These are phyloP conservation scores for Mustela nigripes DNA, from an alignment of 2,113 vertebrate species.

Conservation along the genomic window DNA sequence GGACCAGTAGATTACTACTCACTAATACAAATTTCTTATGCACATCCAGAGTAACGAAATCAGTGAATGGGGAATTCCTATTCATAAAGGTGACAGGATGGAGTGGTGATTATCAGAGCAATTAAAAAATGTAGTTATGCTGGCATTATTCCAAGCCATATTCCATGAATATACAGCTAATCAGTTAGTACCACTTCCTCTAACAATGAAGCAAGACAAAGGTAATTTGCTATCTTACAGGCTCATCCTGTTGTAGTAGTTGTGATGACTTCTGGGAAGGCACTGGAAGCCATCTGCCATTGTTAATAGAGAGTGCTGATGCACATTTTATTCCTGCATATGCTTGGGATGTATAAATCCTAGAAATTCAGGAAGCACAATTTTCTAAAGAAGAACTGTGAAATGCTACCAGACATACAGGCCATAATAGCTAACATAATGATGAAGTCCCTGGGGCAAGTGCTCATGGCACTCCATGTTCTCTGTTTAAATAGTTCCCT, in stretches of 20 bases:
- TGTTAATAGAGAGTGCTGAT: background rate
- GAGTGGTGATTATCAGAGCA: background rate
- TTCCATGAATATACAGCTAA: background rate
- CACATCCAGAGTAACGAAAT: background rate
- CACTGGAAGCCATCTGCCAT: background rate
- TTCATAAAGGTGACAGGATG: background rate
- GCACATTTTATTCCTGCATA: background rate
- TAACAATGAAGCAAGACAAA: background rate
- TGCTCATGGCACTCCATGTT: background rate
- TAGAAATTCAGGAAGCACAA: background rate
- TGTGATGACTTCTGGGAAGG: slow-evolving; percentile 1
- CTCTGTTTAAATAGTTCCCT: background rate
- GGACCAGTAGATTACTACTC: background rate
- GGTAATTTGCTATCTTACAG: slow-evolving; percentile 2
- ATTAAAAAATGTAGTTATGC: background rate
- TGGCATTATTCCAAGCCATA: background rate
- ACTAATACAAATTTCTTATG: background rate
- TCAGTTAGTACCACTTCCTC: slow-evolving; percentile 11
- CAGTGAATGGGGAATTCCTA: background rate
- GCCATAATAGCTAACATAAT: background rate
- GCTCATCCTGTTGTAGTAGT: background rate
- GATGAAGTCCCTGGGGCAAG: background rate
- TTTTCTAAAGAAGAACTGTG: slow-evolving; percentile 16
- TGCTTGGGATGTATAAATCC: background rate
- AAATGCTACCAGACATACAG: background rate